Evolutionary conservation across 2,113 vertebrate species (phyloP).

Genomic region (Trichomycterus rosablanca): DNA sequence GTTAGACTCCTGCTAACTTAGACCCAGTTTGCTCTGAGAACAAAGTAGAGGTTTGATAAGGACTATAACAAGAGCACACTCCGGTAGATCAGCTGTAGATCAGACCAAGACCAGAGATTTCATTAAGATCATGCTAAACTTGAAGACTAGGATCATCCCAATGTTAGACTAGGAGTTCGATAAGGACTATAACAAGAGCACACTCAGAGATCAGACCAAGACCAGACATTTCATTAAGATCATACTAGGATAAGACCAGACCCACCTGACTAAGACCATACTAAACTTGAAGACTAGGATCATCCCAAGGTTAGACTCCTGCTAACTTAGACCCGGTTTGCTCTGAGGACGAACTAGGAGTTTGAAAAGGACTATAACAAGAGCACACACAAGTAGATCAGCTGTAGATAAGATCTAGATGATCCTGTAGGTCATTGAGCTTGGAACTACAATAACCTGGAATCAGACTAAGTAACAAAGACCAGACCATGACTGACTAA

Average conservation of each 20-base stretch:
- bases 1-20: too few species aligned
- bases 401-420: not conserved
- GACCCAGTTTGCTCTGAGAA: too few species aligned
- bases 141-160: not conserved
- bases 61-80: too few species aligned
- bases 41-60: too few species aligned
- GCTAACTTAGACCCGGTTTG: too few species aligned
- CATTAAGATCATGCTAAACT: not conserved
- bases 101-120: not conserved
- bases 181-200: not conserved
- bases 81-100: too few species aligned
- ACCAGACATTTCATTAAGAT: not conserved
- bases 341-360: not conserved
- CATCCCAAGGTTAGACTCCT: too few species aligned
- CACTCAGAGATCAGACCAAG: not conserved
- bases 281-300: too few species aligned
- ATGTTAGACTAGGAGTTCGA: too few species aligned
- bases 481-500: too few species aligned
- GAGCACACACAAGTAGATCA: not conserved
- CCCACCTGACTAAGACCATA: too few species aligned
- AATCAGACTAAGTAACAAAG: rapidly evolving
- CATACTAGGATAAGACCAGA: not conserved
- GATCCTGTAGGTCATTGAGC: not conserved
- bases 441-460: too few species aligned
- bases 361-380: not conserved